Base-by-base conservation (phyloP, 1,140 invertebrate genomes). In the Zaprionus taronus region DNA sequence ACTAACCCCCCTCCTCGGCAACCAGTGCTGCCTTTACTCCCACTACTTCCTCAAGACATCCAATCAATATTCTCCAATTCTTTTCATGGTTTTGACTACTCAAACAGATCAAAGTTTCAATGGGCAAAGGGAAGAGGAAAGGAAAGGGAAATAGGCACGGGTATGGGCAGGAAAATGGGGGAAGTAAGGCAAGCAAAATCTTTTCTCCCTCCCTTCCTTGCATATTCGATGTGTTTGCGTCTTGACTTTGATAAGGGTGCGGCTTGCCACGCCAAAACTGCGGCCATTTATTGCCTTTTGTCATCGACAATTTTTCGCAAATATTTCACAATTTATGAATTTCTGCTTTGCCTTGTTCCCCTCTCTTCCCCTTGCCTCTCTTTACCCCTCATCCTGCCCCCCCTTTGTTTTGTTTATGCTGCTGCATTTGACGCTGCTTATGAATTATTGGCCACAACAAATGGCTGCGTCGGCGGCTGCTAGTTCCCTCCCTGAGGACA, bases 211-310 rank as follows among this genome's bases (percentile, higher is more conserved):
- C n/a, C 62, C 56, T 38, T 60, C 38, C 69, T 65, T 75, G 76
- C 72, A 79, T 81, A 79, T 79, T 79, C 53, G 64, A 79, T 72
- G 49, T 71, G 56, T 67, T 68, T 77, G 51, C 36, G 26, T 55
- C 44, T 64, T 76, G 81, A 89, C 84, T 84, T 89, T 89, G 85
- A 89, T 69, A 76, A 90, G 86, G 85, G 85, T 90, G 80, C 55
- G 38, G 41, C 34, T 63, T 44, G 41, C 41, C n/a, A 72, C 49
- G 55, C 49, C 77, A 68, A 17, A 62, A 60, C 58, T 51, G 38
- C 44, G 74, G 47, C 70, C 68, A 80, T 84, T 90, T 89, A 89
- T 89, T 89, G 84, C 51, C 79, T 84, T 86, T 72, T 76, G 61
- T 72, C 73, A 72, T 71, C 62, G 55, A 24, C 68, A 60, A 76